Percentiles rank a stretch among this genome's conserved stretches.
These are phyloP conservation scores for Sylvicola cinctus DNA, from an alignment of 2,888 invertebrate genomes.

Conservation along the genomic window DNA sequence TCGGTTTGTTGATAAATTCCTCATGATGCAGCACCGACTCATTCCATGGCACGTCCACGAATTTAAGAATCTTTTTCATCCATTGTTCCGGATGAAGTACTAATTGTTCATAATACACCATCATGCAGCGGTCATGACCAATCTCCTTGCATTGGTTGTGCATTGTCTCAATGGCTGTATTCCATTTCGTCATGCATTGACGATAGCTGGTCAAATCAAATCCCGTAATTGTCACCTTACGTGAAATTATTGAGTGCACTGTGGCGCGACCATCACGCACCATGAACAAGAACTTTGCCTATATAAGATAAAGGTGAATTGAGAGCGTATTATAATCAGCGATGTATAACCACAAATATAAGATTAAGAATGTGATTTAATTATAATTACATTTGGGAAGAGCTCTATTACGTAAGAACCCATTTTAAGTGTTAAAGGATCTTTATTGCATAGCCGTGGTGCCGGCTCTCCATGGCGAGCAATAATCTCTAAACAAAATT, in stretches of 20 bases:
- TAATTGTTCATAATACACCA: constrained; percentile 91
- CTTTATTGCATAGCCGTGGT: constrained; percentile 92
- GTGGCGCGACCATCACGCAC: constrained; percentile 95
- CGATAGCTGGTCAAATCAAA: constrained; percentile 88
- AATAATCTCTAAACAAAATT: constrained; percentile 91
- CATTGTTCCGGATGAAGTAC: constrained; percentile 82
- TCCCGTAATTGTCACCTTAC: constrained; percentile 61
- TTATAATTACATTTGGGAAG: constrained; percentile 56
- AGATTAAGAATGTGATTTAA: background rate
- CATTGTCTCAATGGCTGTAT: constrained; percentile 87
- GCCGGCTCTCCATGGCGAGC: constrained; percentile 92
- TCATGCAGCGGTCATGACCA: constrained; percentile 56
- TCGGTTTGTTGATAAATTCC: constrained; percentile 85
- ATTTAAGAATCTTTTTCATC: constrained; percentile 71
- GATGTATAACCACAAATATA: background rate
- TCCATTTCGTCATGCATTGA: constrained; percentile 93
- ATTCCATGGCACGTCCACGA: constrained; percentile 87
- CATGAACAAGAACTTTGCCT: constrained; percentile 93
- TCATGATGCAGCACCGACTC: constrained; percentile 94
- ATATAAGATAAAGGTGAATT: constrained; percentile 5
- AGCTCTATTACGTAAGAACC: constrained; percentile 84
- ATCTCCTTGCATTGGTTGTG: constrained; percentile 76
- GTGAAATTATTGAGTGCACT: constrained; percentile 92
- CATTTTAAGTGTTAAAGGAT: constrained; percentile 94
- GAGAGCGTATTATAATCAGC: background rate